A percentile compares a stretch with the other conserved stretches of the same genome.
Evolutionary conservation across 2,888 invertebrate species (phyloP).

Genomic region (Sialis lutaria): DNA sequence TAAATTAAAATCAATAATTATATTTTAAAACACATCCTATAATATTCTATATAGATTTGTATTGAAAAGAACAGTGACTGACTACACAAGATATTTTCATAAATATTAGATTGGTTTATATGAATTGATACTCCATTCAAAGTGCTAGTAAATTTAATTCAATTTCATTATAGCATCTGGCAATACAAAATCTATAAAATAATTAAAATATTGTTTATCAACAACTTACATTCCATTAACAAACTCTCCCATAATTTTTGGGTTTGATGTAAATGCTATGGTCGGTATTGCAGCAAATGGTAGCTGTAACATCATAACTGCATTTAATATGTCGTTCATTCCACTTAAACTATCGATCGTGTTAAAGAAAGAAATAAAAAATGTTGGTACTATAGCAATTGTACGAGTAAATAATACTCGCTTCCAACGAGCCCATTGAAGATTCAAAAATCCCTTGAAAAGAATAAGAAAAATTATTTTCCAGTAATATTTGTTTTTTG

Average conservation of each 20-base stretch:
- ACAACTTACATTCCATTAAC: slow-evolving; percentile 53
- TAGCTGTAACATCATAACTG: slow-evolving; percentile 70
- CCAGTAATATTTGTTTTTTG: too few relatives aligned
- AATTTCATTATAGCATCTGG: too few relatives aligned
- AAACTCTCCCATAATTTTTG: slow-evolving; percentile 69
- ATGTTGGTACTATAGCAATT: slow-evolving; percentile 63
- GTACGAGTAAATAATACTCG: slow-evolving; percentile 67
- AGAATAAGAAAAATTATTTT: background rate
- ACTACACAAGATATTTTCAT: too few relatives aligned
- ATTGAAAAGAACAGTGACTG: too few relatives aligned
- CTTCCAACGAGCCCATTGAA: slow-evolving; percentile 77
- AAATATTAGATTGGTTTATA: too few relatives aligned
- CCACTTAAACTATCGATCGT: slow-evolving; percentile 49
- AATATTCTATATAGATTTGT: too few relatives aligned
- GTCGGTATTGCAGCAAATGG: slow-evolving; percentile 79
- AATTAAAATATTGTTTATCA: background rate
- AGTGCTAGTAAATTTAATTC: background rate
- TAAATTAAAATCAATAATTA: background rate
- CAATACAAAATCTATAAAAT: background rate
- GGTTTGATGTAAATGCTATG: slow-evolving; percentile 68
- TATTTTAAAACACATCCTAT: too few relatives aligned
- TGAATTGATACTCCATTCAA: background rate
- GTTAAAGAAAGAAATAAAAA: slow-evolving; percentile 49
- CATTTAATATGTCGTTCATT: slow-evolving; percentile 76
- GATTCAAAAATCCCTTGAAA: slow-evolving; percentile 54